Conservation (phyloP, 2,797 vertebrate genomes). For the Ciconia nigra region DNA sequence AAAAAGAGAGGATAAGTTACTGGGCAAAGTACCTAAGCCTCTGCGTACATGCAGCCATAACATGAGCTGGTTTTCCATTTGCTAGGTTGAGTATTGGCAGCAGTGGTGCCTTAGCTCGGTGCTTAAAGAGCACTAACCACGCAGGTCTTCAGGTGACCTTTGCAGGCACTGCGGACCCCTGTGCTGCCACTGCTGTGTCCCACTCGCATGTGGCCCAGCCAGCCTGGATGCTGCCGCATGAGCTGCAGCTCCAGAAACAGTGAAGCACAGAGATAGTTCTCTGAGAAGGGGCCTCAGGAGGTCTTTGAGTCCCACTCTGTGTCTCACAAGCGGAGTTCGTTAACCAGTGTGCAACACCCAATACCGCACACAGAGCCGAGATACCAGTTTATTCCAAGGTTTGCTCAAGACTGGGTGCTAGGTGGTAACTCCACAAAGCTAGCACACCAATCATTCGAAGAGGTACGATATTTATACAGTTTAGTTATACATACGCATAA, state of each 20-base stretch:
- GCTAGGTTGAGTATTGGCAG: not conserved
- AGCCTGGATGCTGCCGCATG: not conserved
- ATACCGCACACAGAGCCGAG: too few relatives aligned
- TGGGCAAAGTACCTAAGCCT: not conserved
- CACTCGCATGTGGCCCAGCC: rapidly evolving
- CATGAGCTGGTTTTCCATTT: not conserved
- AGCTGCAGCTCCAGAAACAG: not conserved
- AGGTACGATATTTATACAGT: too few relatives aligned
- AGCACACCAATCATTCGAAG: too few relatives aligned
- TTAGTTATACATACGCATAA: too few relatives aligned
- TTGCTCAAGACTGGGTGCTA: too few relatives aligned
- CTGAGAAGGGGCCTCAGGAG: not conserved
- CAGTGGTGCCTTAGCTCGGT: not conserved
- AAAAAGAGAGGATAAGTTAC: not conserved
- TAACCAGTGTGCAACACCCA: too few relatives aligned
- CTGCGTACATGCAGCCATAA: not conserved
- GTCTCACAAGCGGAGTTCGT: too few relatives aligned
- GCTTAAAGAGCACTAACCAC: not conserved
- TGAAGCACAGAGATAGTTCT: not conserved
- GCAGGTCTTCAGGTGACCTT: not conserved
- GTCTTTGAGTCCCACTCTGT: not conserved
- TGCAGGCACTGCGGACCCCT: not conserved
- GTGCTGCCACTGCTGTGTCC: not conserved
- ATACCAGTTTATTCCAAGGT: too few relatives aligned
- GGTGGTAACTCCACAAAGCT: too few relatives aligned